Percentiles rank a stretch among this genome's conserved stretches.
Conservation (phyloP, 2,113 vertebrate genomes). For the Megaleporinus macrocephalus region DNA sequence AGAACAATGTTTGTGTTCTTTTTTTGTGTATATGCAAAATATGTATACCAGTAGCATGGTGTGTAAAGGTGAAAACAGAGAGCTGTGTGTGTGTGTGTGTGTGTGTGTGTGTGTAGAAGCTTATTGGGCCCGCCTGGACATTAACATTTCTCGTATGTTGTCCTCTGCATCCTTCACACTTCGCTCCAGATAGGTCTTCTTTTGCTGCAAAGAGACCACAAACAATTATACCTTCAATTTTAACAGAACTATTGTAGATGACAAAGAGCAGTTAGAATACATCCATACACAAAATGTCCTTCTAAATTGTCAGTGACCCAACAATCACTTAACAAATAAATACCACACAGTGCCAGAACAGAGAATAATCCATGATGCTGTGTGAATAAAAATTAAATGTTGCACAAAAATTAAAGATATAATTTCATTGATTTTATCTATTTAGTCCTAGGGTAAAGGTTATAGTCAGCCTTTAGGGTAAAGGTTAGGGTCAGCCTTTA, state of each 20-base stretch:
- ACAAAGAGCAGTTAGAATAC: background rate
- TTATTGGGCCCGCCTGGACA: conserved; percentile 90
- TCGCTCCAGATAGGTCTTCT: conserved; percentile 92
- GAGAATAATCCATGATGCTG: too few relatives aligned
- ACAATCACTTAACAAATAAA: too few relatives aligned
- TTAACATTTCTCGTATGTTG: conserved; percentile 95
- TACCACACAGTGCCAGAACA: too few relatives aligned
- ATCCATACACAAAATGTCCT: too few relatives aligned
- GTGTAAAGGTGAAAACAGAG: conserved; percentile 29
- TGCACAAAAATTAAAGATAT: too few relatives aligned
- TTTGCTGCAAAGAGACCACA: conserved; percentile 82
- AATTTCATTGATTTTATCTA: too few relatives aligned
- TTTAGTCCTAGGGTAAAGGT: too few relatives aligned
- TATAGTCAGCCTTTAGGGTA: too few relatives aligned
- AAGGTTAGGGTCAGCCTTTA: too few relatives aligned
- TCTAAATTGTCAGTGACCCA: too few relatives aligned
- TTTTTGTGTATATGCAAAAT: conserved; percentile 22
- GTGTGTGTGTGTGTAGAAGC: background rate
- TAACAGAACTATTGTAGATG: background rate
- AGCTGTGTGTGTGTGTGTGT: background rate
- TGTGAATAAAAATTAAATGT: too few relatives aligned
- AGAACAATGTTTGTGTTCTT: conserved; percentile 12
- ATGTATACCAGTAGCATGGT: conserved; percentile 33
- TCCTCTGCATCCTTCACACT: conserved; percentile 96
- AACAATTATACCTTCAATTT: background rate